phyloP scores from a whole-genome alignment of 2,888 invertebrate species.

The Sminthurinus aureus region DNA sequence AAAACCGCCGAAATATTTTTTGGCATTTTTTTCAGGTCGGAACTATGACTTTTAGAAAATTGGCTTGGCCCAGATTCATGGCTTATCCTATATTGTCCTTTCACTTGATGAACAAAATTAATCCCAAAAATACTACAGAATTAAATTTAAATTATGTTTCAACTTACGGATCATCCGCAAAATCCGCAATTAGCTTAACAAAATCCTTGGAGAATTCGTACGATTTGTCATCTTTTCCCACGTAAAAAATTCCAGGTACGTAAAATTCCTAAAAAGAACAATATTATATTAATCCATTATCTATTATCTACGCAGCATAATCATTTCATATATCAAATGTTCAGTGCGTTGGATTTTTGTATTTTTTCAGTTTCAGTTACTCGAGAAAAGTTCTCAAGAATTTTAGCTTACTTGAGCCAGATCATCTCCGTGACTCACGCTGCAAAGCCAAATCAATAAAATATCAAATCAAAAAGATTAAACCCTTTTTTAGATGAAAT shows the following conservation, averaged over 20 bases:
- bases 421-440: constrained; percentile 23
- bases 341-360: neutral
- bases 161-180: neutral
- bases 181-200: neutral
- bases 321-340: neutral
- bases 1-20: no score
- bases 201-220: constrained; percentile 20
- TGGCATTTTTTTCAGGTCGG: no score
- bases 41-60: no score
- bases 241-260: neutral
- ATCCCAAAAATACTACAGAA: no score
- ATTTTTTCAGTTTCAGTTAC: neutral
- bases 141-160: no score
- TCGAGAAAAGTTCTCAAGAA: neutral
- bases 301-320: neutral
- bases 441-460: neutral
- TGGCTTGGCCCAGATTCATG: no score
- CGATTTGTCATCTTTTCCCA: neutral
- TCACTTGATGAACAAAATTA: no score
- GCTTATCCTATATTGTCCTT: no score
- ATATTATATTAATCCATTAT: neutral
- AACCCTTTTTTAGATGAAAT: no score
- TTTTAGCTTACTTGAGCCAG: neutral
- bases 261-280: no score
- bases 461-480: no score